Evolutionary conservation across 2,797 vertebrate genomes (phyloP).

Genomic region (Lepilemur ruficaudatus): DNA sequence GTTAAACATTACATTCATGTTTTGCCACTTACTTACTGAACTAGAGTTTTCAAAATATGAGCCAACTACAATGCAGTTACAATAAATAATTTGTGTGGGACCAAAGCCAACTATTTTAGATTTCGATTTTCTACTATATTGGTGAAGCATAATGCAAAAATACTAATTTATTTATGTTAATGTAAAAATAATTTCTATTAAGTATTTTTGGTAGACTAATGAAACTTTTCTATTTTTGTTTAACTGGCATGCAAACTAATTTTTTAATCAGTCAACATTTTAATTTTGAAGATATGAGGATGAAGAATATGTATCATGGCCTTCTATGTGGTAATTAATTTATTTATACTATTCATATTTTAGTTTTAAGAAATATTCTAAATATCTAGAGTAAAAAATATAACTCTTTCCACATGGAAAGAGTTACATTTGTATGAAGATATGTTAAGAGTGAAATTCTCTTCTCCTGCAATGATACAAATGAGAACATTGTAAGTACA

Average conservation of each 20-base stretch:
- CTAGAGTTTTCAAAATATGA: neutral
- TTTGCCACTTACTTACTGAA: neutral
- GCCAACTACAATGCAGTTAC: neutral
- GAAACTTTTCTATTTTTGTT: neutral
- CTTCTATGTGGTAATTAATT: neutral
- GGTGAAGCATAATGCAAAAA: neutral
- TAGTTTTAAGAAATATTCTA: neutral
- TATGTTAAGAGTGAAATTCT: neutral
- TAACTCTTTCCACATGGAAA: neutral
- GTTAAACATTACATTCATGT: neutral
- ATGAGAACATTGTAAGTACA: neutral
- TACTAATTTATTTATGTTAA: neutral
- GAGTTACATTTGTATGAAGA: neutral
- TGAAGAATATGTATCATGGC: neutral
- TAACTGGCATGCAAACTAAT: neutral
- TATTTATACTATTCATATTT: neutral
- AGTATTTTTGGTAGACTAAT: neutral
- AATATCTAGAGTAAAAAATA: neutral
- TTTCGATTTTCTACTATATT: neutral
- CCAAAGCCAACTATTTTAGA: neutral
- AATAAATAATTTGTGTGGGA: neutral
- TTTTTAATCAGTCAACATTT: neutral
- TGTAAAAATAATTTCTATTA: neutral
- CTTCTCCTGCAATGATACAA: neutral
- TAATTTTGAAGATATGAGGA: neutral